Conservation (phyloP, 2,888 invertebrate genomes). For the Enoplolaimus lenunculus region DNA sequence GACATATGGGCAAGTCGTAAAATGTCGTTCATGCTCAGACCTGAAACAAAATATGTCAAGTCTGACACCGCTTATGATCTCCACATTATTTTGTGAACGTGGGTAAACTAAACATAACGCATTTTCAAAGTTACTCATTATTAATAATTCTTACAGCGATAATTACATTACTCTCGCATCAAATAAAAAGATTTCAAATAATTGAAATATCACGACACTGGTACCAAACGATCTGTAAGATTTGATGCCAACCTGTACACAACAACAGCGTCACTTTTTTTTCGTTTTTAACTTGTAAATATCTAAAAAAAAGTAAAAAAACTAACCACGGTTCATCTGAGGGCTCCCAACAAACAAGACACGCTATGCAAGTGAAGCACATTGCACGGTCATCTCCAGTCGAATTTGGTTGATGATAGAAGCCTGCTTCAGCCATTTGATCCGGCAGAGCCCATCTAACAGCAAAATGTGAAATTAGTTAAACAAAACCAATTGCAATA, state of each 20-base stretch:
- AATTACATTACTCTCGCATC: background rate
- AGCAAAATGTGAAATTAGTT: constrained; percentile 19
- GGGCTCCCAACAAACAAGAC: constrained; percentile 88
- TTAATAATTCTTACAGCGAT: too few species aligned
- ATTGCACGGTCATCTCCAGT: constrained; percentile 82
- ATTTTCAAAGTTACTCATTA: too few species aligned
- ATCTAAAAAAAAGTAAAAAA: too few species aligned
- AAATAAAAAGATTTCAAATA: background rate
- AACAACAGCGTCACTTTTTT: too few species aligned
- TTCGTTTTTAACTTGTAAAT: too few species aligned
- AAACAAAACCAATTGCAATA: background rate
- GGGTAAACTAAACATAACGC: too few species aligned
- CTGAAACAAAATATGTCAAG: too few species aligned
- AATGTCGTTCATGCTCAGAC: constrained; percentile 85
- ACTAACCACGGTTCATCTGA: constrained; percentile 80
- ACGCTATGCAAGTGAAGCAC: constrained; percentile 88
- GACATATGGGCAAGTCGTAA: constrained; percentile 80
- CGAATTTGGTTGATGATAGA: constrained; percentile 79
- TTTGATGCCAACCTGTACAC: too few species aligned
- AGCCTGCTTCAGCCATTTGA: constrained; percentile 91
- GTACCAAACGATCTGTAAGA: too few species aligned
- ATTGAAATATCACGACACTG: background rate
- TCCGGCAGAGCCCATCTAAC: constrained; percentile 82
- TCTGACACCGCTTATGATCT: too few species aligned
- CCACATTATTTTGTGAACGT: too few species aligned